A percentile compares a stretch with the other conserved stretches of the same genome.
phyloP scores from a whole-genome alignment of 1,140 invertebrate genomes.

The Patella vulgata region DNA sequence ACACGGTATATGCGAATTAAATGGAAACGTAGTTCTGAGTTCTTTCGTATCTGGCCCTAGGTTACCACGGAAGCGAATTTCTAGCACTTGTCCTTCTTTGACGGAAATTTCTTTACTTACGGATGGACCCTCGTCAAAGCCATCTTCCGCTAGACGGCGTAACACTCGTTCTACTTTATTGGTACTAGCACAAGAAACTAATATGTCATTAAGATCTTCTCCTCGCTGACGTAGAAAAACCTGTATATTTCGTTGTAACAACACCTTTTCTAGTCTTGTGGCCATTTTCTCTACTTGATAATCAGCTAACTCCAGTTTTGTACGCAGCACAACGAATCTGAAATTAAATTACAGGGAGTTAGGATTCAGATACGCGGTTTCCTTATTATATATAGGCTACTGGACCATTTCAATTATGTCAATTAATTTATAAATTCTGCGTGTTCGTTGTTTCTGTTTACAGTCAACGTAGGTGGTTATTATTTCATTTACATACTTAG shows the following conservation, averaged over 20 bases:
- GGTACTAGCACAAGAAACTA: conserved; percentile 30
- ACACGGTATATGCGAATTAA: conserved; percentile 36
- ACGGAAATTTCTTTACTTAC: conserved; percentile 43
- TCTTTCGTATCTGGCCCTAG: conserved; percentile 21
- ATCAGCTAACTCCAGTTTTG: conserved; percentile 23
- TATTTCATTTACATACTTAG: too few relatives aligned
- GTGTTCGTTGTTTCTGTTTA: too few relatives aligned
- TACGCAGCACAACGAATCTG: conserved; percentile 38
- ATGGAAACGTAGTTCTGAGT: conserved; percentile 23
- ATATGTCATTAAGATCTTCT: conserved; percentile 32
- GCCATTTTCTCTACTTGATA: conserved; percentile 32
- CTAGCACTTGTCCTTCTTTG: conserved; percentile 50
- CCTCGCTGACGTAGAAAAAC: conserved; percentile 42
- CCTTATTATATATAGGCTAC: neutral
- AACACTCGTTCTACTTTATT: conserved; percentile 27
- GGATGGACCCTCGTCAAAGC: conserved; percentile 43
- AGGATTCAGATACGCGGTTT: neutral
- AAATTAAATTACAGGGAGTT: neutral
- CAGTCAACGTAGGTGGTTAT: too few relatives aligned
- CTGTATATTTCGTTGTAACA: conserved; percentile 29
- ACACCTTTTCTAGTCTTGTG: conserved; percentile 17
- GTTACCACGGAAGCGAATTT: conserved; percentile 51
- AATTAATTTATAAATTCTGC: neutral
- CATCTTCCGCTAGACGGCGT: conserved; percentile 38
- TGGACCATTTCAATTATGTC: neutral